Percentiles rank a stretch among this genome's conserved stretches.
phyloP scores from a whole-genome alignment of 2,113 vertebrate species.

The Bubo bubo region DNA sequence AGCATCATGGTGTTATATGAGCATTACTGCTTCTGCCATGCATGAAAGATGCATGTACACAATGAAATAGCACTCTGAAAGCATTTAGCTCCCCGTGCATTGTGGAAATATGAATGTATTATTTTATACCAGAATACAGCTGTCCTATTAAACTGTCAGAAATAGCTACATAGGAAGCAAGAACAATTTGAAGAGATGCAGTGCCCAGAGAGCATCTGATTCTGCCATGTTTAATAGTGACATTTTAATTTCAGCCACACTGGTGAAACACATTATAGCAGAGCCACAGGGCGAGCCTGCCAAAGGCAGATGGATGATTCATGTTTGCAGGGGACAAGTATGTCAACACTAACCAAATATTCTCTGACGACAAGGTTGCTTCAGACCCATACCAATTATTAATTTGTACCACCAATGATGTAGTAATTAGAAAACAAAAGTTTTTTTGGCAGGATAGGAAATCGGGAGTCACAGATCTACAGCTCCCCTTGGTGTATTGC shows the following conservation, averaged over 20 bases:
- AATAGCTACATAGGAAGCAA: neutral
- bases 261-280: slow-evolving; percentile 29
- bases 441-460: neutral
- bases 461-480: neutral
- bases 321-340: neutral
- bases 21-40: neutral
- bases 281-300: neutral
- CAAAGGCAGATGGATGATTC: slow-evolving; percentile 13
- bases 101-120: neutral
- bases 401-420: slow-evolving; percentile 6
- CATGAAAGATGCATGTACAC: neutral
- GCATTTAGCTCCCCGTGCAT: neutral
- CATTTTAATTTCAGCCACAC: slow-evolving; percentile 38
- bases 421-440: neutral
- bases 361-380: slow-evolving; percentile 1
- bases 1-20: neutral
- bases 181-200: neutral
- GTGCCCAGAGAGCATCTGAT: slow-evolving; percentile 22
- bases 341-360: slow-evolving; percentile 40
- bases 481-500: neutral
- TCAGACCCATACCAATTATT: neutral
- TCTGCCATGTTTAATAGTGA: slow-evolving; percentile 54
- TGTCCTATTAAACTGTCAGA: slow-evolving; percentile 37
- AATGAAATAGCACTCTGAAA: neutral
- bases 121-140: slow-evolving; percentile 1